Conservation (phyloP, 2,888 invertebrate genomes). For the Plagodis dolabraria region DNA sequence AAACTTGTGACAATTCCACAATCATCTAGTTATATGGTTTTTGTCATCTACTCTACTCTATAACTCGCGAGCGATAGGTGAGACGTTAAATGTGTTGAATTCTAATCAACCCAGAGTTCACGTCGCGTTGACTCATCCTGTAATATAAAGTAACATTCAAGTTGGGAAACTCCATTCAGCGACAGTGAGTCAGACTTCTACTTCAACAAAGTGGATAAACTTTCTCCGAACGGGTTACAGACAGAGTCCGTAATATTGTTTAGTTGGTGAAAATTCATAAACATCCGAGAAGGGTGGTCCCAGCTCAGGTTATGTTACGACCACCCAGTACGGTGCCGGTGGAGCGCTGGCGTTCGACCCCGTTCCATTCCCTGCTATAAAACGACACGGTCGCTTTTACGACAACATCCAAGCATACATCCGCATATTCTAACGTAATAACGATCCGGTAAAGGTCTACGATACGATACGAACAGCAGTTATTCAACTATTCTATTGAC, state of each 20-base stretch:
- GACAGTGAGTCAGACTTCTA: constrained; percentile 29
- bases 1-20: no score
- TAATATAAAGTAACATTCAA: constrained; percentile 17
- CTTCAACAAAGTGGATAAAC: constrained; percentile 32
- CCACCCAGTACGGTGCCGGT: constrained; percentile 56
- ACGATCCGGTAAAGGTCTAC: constrained; percentile 61
- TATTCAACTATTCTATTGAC: constrained; percentile 60
- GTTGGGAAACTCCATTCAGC: constrained; percentile 34
- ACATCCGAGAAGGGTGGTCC: constrained; percentile 58
- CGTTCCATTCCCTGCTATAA: constrained; percentile 60
- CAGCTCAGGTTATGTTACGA: constrained; percentile 62
- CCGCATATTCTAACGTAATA: constrained; percentile 57
- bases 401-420: constrained; percentile 63
- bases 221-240: constrained; percentile 34
- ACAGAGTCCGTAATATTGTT: constrained; percentile 41
- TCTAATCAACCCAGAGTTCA: constrained; percentile 13
- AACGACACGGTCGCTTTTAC: constrained; percentile 70
- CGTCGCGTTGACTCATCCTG: constrained; percentile 17
- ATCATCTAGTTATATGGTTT: background rate
- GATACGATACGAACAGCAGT: constrained; percentile 60
- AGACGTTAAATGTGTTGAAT: background rate
- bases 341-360: constrained; percentile 45
- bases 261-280: constrained; percentile 67
- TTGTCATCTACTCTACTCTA: constrained; percentile 1
- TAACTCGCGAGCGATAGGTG: no score